Evolutionary conservation across 2,797 vertebrate genomes (phyloP).

Genomic region (Kryptolebias ocellatus): DNA sequence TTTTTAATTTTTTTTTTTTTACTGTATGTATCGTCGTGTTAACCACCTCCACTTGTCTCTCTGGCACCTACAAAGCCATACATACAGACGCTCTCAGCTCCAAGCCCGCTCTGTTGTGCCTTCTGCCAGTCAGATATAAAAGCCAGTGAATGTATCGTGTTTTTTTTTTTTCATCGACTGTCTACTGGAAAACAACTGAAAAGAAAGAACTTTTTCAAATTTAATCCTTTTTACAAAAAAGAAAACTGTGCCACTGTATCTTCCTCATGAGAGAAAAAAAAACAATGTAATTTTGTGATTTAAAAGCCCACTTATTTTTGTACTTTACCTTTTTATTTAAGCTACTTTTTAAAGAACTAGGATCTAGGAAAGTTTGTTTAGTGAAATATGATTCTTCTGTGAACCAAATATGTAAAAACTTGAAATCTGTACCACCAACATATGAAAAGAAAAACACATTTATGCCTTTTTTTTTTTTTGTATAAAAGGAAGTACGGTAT

Average conservation of each 20-base stretch:
- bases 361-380: constrained; percentile 69
- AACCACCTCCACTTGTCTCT: neutral
- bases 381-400: constrained; percentile 73
- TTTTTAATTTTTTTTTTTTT: too few species aligned
- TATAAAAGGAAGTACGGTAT: constrained; percentile 52
- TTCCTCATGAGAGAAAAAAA: constrained; percentile 50
- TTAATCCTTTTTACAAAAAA: constrained; percentile 66
- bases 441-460: constrained; percentile 52
- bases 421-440: constrained; percentile 80
- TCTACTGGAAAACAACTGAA: constrained; percentile 51
- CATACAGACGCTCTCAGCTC: constrained; percentile 37
- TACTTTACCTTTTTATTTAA: constrained; percentile 82
- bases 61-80: constrained; percentile 45
- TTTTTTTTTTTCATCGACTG: constrained; percentile 58
- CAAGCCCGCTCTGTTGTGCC: constrained; percentile 74
- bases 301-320: constrained; percentile 80
- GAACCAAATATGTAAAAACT: constrained; percentile 81
- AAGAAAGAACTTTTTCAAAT: constrained; percentile 50
- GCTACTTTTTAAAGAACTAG: constrained; percentile 68
- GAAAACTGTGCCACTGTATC: constrained; percentile 75
- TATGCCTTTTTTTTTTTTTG: constrained; percentile 78
- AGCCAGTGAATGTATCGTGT: constrained; percentile 75
- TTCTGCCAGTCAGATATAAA: constrained; percentile 70
- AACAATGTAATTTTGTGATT: constrained; percentile 49
- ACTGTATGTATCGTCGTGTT: neutral